These are phyloP conservation scores for Pseudomugil tenellus DNA, from an alignment of 2,797 vertebrate species.

Conservation along the genomic window DNA sequence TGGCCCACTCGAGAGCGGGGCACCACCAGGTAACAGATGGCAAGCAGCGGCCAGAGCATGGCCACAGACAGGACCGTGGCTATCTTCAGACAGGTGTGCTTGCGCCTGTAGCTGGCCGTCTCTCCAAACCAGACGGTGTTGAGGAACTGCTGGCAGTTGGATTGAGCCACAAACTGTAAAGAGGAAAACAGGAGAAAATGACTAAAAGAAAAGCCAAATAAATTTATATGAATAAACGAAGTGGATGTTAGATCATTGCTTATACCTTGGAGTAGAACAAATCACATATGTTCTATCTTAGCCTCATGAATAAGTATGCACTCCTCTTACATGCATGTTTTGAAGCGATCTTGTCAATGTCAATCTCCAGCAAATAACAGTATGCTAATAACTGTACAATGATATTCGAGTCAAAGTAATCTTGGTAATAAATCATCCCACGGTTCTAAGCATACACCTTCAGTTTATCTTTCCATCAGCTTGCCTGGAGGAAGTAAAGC, in stretches of 20 bases:
- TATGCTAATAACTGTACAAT: slow-evolving; percentile 14
- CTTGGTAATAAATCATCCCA: slow-evolving; percentile 54
- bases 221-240: not conserved
- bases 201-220: not conserved
- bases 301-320: too few relatives aligned
- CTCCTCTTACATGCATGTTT: not conserved
- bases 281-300: not conserved
- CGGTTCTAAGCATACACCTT: slow-evolving; percentile 36
- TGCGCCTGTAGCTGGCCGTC: slow-evolving; percentile 95
- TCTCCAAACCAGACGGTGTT: slow-evolving; percentile 99
- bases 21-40: slow-evolving; percentile 94
- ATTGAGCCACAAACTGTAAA: slow-evolving; percentile 95
- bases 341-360: not conserved
- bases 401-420: slow-evolving; percentile 14
- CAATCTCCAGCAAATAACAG: slow-evolving; percentile 19
- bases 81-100: slow-evolving; percentile 97
- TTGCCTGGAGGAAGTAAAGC: slow-evolving; percentile 48
- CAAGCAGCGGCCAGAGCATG: slow-evolving; percentile 95
- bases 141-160: slow-evolving; percentile 99
- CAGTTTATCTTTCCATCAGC: slow-evolving; percentile 30
- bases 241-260: not conserved
- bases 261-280: not conserved
- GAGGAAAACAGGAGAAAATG: not conserved
- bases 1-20: slow-evolving; percentile 94
- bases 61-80: slow-evolving; percentile 92